These are phyloP conservation scores for Paraplagusia blochii DNA, from an alignment of 2,113 vertebrate genomes.

Conservation along the genomic window DNA sequence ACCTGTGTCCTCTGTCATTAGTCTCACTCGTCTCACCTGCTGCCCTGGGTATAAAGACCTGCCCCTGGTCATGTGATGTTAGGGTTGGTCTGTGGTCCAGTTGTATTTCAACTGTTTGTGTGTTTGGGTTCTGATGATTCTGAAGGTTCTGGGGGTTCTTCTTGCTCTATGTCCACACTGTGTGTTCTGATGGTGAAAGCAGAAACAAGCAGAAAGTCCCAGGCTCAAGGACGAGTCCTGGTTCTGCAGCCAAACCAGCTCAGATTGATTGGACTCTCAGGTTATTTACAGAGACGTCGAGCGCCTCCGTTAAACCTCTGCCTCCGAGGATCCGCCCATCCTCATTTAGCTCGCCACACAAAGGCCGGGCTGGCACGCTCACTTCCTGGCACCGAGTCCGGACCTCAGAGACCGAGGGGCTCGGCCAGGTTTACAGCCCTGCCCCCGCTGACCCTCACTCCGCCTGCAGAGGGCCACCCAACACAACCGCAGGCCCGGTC, in stretches of 20 bases:
- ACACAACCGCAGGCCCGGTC: constrained; percentile 27
- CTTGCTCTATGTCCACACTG: too few species aligned
- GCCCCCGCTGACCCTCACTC: constrained; percentile 50
- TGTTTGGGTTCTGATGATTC: too few species aligned
- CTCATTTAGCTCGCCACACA: constrained; percentile 61
- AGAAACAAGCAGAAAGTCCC: constrained; percentile 20
- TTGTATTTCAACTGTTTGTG: too few species aligned
- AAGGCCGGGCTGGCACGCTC: constrained; percentile 54
- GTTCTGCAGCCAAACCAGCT: constrained; percentile 56
- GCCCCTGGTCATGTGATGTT: too few species aligned
- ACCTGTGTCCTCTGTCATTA: too few species aligned
- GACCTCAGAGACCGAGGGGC: constrained; percentile 41
- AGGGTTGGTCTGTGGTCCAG: too few species aligned
- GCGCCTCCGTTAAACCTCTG: constrained; percentile 60
- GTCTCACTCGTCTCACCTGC: too few species aligned
- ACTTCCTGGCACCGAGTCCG: constrained; percentile 55
- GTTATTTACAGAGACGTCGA: constrained; percentile 68
- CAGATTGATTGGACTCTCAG: constrained; percentile 50
- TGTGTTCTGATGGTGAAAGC: not conserved
- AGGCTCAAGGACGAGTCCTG: constrained; percentile 17
- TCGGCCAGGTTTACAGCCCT: constrained; percentile 62
- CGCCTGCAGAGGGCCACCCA: constrained; percentile 45
- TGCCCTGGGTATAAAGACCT: too few species aligned
- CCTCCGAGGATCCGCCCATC: constrained; percentile 60
- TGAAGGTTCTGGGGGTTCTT: too few species aligned